Conservation (phyloP, 1,140 invertebrate species). For the Callitettix versicolor region DNA sequence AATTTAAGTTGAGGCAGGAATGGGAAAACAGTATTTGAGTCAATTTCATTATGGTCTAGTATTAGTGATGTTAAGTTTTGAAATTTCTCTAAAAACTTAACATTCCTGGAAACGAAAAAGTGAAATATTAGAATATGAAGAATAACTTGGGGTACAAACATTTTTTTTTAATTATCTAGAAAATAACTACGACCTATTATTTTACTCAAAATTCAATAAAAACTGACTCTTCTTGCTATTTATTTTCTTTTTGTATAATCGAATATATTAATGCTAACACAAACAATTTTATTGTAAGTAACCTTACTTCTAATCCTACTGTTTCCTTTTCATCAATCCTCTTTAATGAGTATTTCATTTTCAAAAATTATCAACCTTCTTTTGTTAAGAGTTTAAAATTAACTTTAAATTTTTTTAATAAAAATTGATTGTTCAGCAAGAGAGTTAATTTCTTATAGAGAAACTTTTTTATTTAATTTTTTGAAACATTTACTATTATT, state of each 20-base stretch:
- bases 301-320: not conserved
- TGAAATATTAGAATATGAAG: slow-evolving; percentile 6
- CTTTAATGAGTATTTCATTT: too few relatives aligned
- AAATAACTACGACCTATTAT: not conserved
- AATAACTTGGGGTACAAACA: not conserved
- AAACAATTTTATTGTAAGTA: not conserved
- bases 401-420: too few relatives aligned
- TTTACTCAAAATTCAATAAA: not conserved
- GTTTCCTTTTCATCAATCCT: too few relatives aligned
- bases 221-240: not conserved
- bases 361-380: too few relatives aligned
- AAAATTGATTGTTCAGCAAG: too few relatives aligned
- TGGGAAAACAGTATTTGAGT: slow-evolving; percentile 51
- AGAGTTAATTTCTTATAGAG: too few relatives aligned
- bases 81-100: slow-evolving; percentile 55
- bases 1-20: slow-evolving; percentile 53
- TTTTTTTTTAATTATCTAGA: not conserved
- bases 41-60: slow-evolving; percentile 60
- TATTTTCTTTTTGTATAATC: not conserved
- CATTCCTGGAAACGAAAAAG: slow-evolving; percentile 42
- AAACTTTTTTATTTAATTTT: too few relatives aligned
- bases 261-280: not conserved
- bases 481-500: too few relatives aligned
- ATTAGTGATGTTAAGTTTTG: slow-evolving; percentile 57
- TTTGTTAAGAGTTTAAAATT: too few relatives aligned